A percentile compares a stretch with the other conserved stretches of the same genome.
Conservation (phyloP, 2,888 invertebrate species). For the Pediacus dermestoides region DNA sequence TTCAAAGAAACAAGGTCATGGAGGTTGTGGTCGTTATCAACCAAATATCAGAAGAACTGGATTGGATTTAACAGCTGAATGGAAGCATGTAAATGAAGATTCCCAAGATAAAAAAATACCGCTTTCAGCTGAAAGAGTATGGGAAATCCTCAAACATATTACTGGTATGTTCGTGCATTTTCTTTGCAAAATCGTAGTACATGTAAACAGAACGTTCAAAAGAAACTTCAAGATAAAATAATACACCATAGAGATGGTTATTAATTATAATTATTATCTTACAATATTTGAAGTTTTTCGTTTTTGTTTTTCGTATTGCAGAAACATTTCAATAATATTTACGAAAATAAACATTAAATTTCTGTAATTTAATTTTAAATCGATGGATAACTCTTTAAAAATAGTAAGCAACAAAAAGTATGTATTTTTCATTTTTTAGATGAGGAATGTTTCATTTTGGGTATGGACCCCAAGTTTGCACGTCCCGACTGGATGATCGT, state of each 20-base stretch:
- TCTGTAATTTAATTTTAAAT: conserved; percentile 1
- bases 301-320: no score
- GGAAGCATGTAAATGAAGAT: conserved; percentile 98
- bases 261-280: no score
- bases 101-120: conserved; percentile 94
- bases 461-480: conserved; percentile 95
- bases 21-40: conserved; percentile 98
- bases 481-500: conserved; percentile 99
- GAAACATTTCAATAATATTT: no score
- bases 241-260: no score
- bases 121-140: conserved; percentile 92
- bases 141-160: conserved; percentile 95
- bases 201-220: no score
- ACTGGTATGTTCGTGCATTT: conserved; percentile 61
- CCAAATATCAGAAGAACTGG: conserved; percentile 88
- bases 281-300: no score
- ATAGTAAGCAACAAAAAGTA: no score
- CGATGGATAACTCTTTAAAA: no score
- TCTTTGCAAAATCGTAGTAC: no score
- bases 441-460: conserved; percentile 91
- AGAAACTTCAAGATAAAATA: no score
- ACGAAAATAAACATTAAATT: no score
- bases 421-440: conserved; percentile 54
- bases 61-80: conserved; percentile 92
- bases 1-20: conserved; percentile 69